Evolutionary conservation across 1,140 invertebrate genomes (phyloP).

Genomic region (Apocrypta bakeri): DNA sequence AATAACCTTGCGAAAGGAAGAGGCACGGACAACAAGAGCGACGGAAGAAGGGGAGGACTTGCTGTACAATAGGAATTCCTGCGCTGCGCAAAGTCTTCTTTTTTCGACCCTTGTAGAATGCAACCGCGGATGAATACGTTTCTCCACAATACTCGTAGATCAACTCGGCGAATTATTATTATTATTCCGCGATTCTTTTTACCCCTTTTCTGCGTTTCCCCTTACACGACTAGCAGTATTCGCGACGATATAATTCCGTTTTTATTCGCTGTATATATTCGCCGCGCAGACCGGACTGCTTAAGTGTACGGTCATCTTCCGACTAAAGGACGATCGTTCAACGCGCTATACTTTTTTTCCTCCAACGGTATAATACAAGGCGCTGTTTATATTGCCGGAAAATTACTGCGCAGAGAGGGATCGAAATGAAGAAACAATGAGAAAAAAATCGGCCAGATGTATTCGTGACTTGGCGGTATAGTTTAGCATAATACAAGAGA

Average conservation of each 20-base stretch:
- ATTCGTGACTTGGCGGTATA: conserved; percentile 57
- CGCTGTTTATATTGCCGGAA: too few species aligned
- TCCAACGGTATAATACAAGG: too few species aligned
- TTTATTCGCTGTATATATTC: not conserved
- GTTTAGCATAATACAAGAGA: conserved; percentile 65
- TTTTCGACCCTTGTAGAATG: not conserved
- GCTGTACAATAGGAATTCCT: conserved; percentile 40
- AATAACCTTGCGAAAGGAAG: conserved; percentile 28
- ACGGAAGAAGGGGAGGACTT: not conserved
- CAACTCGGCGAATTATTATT: not conserved
- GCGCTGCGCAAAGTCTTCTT: conserved; percentile 28
- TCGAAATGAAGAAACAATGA: not conserved
- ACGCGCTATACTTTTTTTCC: conserved; percentile 6
- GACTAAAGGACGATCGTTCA: not conserved
- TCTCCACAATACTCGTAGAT: conserved; percentile 22
- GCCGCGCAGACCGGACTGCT: not conserved
- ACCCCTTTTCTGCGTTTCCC: too few species aligned
- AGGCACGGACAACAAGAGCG: not conserved
- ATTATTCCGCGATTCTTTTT: not conserved
- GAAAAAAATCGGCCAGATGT: conserved; percentile 38
- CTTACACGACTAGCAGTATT: too few species aligned
- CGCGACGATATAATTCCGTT: not conserved
- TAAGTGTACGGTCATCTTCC: not conserved
- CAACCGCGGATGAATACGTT: conserved; percentile 12
- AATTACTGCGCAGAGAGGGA: too few species aligned